Evolutionary conservation across 2,888 invertebrate genomes (phyloP), one percentile per base, ranked within the genome.

Genomic region (Polymixis lichenea): DNA sequence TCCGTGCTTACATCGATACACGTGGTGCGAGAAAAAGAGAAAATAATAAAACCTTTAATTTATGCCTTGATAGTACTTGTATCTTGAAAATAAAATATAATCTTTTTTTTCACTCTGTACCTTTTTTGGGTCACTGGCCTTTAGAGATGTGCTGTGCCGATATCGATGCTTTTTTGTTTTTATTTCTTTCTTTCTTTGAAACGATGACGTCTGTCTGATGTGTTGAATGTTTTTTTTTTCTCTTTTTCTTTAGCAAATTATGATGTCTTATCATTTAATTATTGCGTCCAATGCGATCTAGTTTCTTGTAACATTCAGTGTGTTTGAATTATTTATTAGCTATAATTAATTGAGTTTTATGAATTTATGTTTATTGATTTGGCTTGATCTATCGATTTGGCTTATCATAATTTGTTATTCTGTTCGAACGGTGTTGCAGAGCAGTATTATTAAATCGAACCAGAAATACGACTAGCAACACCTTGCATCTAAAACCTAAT

Each of bases 61-160:
- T 96, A 96, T 96, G 95, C 96, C 95, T 94, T 94, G 95, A 96
- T 96, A 96, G 95, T 95, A 94, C 94, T 94, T 94, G 94, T 94
- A 96, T 95, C 95, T 96, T 91, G 94, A 95, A 95, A 95, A 95
- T 95, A 95, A 96, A 96, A 94, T 95, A 95, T 95, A 92, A 89
- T 81, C 75, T 88, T 91, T 93, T 93, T 94, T 94, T 93, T 91
- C 87, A 90, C 90, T 91, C 88, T 83, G 85, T 89, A 90, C 93
- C 91, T 93, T 93, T 95, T 96, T 94, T 94, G 92, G 95, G 95
- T 95, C 95, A 95, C 89, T 94, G 95, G 90, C 95, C 95, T 91
- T 90, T 88, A 95, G 95, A 94, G 95, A 91, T 94, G 95, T 86
- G 89, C 90, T 81, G 84, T 86, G 89, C 89, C 84, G 90, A 90